phyloP scores from a whole-genome alignment of 1,140 invertebrate species.

The Macrostomum lignano region DNA sequence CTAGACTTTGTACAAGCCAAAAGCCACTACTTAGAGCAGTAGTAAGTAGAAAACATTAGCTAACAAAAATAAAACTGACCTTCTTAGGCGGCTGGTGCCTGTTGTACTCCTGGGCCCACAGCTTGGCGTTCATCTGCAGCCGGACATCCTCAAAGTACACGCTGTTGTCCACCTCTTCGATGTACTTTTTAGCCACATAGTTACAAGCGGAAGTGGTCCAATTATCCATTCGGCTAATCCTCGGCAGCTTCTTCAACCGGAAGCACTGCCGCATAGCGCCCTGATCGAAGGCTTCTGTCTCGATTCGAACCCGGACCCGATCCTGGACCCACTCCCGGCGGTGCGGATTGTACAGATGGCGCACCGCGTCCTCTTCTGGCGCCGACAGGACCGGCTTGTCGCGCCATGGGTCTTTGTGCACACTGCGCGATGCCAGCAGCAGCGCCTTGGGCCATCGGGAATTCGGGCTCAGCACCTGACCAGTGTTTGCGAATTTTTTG shows the following conservation, averaged over 20 bases:
- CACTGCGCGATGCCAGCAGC: too few relatives aligned
- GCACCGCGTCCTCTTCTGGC: constrained; percentile 10
- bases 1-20: background rate
- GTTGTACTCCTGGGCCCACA: constrained; percentile 37
- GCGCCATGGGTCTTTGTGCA: too few relatives aligned
- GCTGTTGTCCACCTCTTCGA: constrained; percentile 27
- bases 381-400: background rate
- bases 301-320: constrained; percentile 30
- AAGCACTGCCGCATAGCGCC: constrained; percentile 36
- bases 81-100: constrained; percentile 36
- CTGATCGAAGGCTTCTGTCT: constrained; percentile 29
- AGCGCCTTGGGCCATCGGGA: too few relatives aligned
- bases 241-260: too few relatives aligned
- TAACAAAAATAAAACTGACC: constrained; percentile 18
- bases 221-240: too few relatives aligned
- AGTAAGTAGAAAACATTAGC: too few relatives aligned
- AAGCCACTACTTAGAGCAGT: background rate
- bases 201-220: too few relatives aligned
- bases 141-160: constrained; percentile 34
- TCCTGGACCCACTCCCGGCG: constrained; percentile 27
- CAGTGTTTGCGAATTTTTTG: too few relatives aligned
- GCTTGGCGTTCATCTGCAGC: constrained; percentile 36
- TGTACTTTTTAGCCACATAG: constrained; percentile 35
- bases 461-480: too few relatives aligned
- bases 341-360: constrained; percentile 28